Evolutionary conservation across 2,113 vertebrate genomes (phyloP).

Genomic region (Axis porcinus): DNA sequence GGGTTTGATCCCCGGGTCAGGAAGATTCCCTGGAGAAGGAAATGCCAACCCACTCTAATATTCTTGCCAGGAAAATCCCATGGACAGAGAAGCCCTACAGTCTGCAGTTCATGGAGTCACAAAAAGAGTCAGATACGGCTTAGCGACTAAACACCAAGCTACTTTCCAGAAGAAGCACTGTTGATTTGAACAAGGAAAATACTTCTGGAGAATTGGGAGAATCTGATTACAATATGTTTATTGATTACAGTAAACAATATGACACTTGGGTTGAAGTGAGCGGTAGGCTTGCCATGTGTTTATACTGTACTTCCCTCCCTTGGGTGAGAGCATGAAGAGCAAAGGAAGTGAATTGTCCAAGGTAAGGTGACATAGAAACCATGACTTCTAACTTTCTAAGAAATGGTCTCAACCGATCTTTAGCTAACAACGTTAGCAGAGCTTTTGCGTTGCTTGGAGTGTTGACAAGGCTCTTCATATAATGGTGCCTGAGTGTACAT

Average conservation of each 20-base stretch:
- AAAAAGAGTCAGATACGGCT: background rate
- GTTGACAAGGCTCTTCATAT: background rate
- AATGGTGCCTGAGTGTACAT: background rate
- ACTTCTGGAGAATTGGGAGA: background rate
- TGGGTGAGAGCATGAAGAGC: background rate
- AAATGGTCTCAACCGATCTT: background rate
- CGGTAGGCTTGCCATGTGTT: background rate
- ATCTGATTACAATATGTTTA: background rate
- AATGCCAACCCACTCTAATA: background rate
- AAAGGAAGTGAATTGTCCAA: background rate
- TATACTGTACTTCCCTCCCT: background rate
- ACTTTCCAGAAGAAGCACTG: background rate
- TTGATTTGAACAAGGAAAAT: constrained; percentile 7
- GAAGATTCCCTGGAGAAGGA: background rate
- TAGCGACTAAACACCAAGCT: background rate
- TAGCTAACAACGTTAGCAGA: background rate
- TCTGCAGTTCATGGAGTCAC: background rate
- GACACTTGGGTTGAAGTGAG: background rate
- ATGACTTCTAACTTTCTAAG: background rate
- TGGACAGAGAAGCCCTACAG: background rate
- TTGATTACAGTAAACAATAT: background rate
- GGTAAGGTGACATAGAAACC: background rate
- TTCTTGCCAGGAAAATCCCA: background rate
- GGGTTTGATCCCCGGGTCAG: background rate
- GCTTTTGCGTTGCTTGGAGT: background rate